Evolutionary conservation across 2,888 invertebrate genomes (phyloP), one percentile per base, ranked within the genome.

Genomic region (Ophion ventricosus): DNA sequence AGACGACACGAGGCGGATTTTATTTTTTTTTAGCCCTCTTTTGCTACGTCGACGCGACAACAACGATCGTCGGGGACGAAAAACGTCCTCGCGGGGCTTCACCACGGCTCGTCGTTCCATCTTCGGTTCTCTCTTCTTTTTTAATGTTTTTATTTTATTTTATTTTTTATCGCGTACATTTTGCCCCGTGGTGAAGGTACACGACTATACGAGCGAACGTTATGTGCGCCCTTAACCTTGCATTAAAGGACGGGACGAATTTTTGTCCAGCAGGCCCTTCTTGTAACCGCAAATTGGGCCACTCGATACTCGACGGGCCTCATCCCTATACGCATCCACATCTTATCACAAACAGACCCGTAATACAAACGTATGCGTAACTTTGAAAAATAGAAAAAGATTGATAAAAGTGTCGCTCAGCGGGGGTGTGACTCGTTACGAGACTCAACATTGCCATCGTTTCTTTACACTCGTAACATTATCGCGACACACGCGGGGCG

Each of bases 201-300:
- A 75, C 64, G 17, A 66, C 70, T 61, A 25, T 69, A 40, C 67
- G 35, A n/a, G 8, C 1, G 23, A 66, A 17, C 40, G 20, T 43
- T 63, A 11, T 63, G 43, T 49, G 64, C 43, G n/a, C 57, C 66
- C 69, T 73, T 80, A 77, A 74, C 59, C 79, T 64, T 72, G 43
- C 66, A 72, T 83, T 80, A 80, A 78, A 69, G 75, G 74, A 78
- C 81, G 40, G 56, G 54, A 73, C 73, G 40, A 74, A 75, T 64
- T 43, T 80, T 72, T 59, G 57, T 70, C 63, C 78, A 70, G 75
- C 69, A 70, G 35, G 74, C 23, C 23, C 74, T 66, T 57, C 84
- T 74, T 84, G 84, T 84, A 84, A 78, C 81, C 78, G 74, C 84
- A 84, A 84, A 84, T 84, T 78, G 17, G 83, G 77, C 76, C 72